Evolutionary conservation across 2,797 vertebrate species (phyloP), one percentile per base, ranked within the genome.

Genomic region (Adrianichthys oophorus): DNA sequence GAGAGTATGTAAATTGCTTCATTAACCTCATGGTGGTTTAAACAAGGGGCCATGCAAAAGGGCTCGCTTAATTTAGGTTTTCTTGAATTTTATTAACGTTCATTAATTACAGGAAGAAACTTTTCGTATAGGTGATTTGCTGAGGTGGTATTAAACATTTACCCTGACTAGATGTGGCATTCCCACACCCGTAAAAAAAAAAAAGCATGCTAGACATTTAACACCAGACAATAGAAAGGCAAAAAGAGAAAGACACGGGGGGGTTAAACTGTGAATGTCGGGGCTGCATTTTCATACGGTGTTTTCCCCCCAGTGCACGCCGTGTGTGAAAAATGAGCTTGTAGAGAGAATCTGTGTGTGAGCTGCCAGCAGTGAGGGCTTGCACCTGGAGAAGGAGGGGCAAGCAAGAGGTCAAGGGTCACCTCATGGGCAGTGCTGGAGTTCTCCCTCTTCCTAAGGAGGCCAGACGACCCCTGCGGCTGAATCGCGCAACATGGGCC

Each of bases 361-460:
- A 88, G 83, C 84, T 86, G 84, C 78, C 76, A 86, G 71, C 70
- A 82, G 85, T 89, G 86, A 92, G 88, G 82, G 80, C 82, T 86
- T 94, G 93, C 94, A 95, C 94, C 95, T 97, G 94, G 94, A 92
- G 86, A 77, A 87, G 85, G 91, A 90, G 90, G 89, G 89, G 86
- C 86, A 87, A 76, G 78, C 46, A 0, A 65, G 75, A 89, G 92
- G 92, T 90, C 93, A 94, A 84, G 87, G 94, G 93, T 94, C 92
- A 90, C 85, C 85, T 76, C 62, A 79, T 85, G 82, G 92, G 91
- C 90, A 92, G 79, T 91, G 93, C 90, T 87, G 88, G 85, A 82
- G 86, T 86, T 88, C 68, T 72, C 89, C 84, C 90, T 70, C 59
- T 89, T 67, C 64, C 77, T 85, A 89, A 91, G 90, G 91, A 89